These are phyloP conservation scores for Muntiacus muntjak DNA, from an alignment of 2,113 vertebrate species.

Conservation along the genomic window DNA sequence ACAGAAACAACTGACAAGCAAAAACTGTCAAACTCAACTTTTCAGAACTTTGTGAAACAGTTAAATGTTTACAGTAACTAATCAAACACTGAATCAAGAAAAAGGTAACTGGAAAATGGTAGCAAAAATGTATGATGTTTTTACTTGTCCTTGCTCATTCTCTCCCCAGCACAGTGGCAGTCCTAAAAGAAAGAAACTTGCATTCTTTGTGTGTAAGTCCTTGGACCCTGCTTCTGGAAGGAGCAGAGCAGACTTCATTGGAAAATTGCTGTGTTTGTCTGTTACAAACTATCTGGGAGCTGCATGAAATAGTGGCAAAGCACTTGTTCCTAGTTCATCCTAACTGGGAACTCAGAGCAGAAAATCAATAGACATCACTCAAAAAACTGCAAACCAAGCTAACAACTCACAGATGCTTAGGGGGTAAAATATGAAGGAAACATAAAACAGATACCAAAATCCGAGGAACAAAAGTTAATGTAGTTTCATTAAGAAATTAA, in stretches of 20 bases:
- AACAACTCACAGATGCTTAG: neutral
- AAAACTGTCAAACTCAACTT: neutral
- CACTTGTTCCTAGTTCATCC: neutral
- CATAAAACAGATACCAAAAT: neutral
- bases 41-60: neutral
- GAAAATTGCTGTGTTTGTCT: neutral
- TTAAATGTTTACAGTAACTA: neutral
- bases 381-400: neutral
- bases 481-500: neutral
- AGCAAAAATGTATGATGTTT: neutral
- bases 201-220: neutral
- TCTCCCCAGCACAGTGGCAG: neutral
- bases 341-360: neutral
- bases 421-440: neutral
- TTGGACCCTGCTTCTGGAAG: neutral
- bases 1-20: neutral
- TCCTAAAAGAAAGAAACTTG: neutral
- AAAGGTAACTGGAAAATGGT: neutral
- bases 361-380: neutral
- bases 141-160: neutral
- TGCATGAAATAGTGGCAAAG: neutral
- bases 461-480: neutral
- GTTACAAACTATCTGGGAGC: neutral
- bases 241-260: neutral
- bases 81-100: neutral